phyloP scores from a whole-genome alignment of 92 coral and sea anemone genomes.

The Palythoa grandis region DNA sequence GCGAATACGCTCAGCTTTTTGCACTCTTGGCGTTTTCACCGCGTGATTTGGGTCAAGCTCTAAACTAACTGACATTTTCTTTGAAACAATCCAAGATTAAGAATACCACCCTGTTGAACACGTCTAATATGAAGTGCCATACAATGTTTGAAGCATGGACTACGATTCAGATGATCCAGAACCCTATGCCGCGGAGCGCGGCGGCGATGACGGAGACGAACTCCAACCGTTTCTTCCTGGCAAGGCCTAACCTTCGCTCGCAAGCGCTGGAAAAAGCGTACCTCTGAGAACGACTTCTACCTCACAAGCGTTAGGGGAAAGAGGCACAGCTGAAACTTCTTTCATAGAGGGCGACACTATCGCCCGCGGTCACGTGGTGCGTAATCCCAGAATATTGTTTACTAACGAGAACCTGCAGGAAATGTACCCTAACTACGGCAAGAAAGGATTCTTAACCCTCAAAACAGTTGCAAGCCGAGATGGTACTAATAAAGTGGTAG shows the following conservation, averaged over 20 bases:
- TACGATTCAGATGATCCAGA: neutral
- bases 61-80: neutral
- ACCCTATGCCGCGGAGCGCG: neutral
- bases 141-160: neutral
- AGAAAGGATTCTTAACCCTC: neutral
- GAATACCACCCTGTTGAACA: constrained; percentile 17
- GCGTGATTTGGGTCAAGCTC: neutral
- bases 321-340: no score
- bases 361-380: neutral
- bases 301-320: neutral
- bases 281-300: constrained; percentile 6
- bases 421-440: neutral
- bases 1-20: no score
- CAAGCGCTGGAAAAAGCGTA: neutral
- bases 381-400: neutral
- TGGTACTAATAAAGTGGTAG: neutral
- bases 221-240: neutral
- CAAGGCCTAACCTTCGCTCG: neutral
- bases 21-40: constrained; percentile 1
- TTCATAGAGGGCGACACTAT: no score
- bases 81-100: neutral
- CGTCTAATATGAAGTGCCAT: constrained; percentile 8
- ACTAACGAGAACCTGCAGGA: neutral
- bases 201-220: neutral
- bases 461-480: neutral